These are phyloP conservation scores for Basileuterus tristriatus DNA, from an alignment of 2,797 vertebrate genomes.

Conservation along the genomic window DNA sequence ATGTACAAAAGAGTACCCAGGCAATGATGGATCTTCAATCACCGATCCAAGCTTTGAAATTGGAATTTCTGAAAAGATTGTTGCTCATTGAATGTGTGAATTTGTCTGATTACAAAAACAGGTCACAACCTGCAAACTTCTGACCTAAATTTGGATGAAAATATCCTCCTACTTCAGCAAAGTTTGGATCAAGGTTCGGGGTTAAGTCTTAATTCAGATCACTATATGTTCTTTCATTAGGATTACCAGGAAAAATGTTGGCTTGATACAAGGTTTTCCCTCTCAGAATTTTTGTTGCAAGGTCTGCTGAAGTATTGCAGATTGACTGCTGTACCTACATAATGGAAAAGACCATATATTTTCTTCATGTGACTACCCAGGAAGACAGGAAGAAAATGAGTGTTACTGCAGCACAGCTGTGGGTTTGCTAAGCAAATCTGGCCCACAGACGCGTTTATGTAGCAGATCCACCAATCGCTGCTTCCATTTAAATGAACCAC, in stretches of 20 bases:
- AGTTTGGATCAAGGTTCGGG: not conserved
- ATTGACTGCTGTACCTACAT: not conserved
- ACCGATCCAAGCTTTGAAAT: not conserved
- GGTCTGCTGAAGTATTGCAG: not conserved
- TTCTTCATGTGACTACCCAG: not conserved
- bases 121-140: not conserved
- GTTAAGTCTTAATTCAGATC: conserved; percentile 16
- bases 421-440: conserved; percentile 29
- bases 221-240: not conserved
- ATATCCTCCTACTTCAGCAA: not conserved
- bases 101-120: not conserved
- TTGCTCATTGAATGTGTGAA: not conserved
- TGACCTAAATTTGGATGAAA: not conserved
- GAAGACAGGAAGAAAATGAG: not conserved
- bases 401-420: conserved; percentile 5
- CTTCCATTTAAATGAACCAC: conserved; percentile 40
- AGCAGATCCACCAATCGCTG: not conserved
- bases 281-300: conserved; percentile 1
- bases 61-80: not conserved
- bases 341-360: not conserved
- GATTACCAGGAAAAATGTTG: not conserved
- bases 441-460: not conserved
- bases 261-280: not conserved
- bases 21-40: not conserved
- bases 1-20: not conserved